Percentiles rank a stretch among this genome's conserved stretches.
Conservation (phyloP, 2,113 vertebrate genomes). For the Ceyx margarethae region DNA sequence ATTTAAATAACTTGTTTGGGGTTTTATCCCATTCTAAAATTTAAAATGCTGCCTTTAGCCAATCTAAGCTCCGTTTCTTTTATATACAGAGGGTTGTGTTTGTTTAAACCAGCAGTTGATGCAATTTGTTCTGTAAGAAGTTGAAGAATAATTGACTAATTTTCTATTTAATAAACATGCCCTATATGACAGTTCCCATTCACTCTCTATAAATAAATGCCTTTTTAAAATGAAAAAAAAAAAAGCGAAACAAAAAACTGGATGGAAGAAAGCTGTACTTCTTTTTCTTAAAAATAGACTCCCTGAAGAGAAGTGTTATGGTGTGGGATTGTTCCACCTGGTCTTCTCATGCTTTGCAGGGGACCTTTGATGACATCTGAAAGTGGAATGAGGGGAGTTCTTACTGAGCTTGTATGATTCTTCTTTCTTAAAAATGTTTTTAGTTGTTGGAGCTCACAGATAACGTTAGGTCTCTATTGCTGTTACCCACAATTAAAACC, state of each 20-base stretch:
- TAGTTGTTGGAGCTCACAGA: not conserved
- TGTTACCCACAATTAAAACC: constrained; percentile 10
- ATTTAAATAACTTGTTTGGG: not conserved
- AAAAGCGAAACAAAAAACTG: no score
- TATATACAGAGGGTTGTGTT: not conserved
- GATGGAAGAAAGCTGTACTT: not conserved
- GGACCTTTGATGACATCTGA: not conserved
- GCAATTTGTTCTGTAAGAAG: not conserved
- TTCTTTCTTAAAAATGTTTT: not conserved
- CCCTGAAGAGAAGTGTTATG: not conserved
- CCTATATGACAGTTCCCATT: not conserved
- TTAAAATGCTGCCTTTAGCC: not conserved
- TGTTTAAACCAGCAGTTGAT: not conserved
- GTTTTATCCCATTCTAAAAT: not conserved
- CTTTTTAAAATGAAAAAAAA: not conserved
- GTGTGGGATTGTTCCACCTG: not conserved
- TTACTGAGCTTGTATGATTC: not conserved
- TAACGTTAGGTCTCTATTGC: not conserved
- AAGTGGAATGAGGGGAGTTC: not conserved
- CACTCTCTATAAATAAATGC: not conserved
- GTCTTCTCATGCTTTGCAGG: not conserved
- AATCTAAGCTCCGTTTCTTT: not conserved
- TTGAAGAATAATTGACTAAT: not conserved
- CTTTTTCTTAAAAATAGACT: not conserved
- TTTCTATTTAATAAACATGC: not conserved